A percentile compares a stretch with the other conserved stretches of the same genome.
phyloP scores from a whole-genome alignment of 2,888 invertebrate genomes.

The Amblyjoppa fuscipennis region DNA sequence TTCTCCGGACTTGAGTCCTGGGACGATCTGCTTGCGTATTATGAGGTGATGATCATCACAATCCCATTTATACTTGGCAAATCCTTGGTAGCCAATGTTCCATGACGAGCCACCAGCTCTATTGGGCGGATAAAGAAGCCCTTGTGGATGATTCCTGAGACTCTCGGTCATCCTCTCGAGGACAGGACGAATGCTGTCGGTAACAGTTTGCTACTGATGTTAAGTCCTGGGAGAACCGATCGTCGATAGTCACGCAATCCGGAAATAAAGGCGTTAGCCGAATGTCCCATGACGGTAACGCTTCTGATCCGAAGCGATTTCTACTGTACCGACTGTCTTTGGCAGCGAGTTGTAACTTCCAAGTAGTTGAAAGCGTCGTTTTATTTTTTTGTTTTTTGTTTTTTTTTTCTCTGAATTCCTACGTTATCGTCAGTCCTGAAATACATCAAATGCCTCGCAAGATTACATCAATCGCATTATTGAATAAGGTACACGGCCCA shows the following conservation, averaged over 20 bases:
- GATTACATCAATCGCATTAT: neutral
- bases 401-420: neutral
- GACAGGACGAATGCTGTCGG: neutral
- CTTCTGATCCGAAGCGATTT: neutral
- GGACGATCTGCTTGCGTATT: neutral
- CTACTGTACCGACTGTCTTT: neutral
- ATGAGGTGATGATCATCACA: neutral
- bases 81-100: constrained; percentile 14
- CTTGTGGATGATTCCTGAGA: neutral
- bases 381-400: neutral
- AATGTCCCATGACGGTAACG: neutral
- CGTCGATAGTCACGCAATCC: neutral
- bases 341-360: neutral
- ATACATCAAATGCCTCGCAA: neutral
- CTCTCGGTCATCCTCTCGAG: neutral
- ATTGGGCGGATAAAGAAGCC: neutral
- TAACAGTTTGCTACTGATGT: neutral
- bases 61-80: constrained; percentile 25
- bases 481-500: neutral
- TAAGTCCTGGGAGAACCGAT: neutral
- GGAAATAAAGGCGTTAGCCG: neutral
- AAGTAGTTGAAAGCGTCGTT: neutral
- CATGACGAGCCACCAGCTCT: neutral
- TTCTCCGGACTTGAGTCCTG: neutral
- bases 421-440: neutral